phyloP scores from a whole-genome alignment of 2,113 vertebrate genomes.

The Caranx melampygus region DNA sequence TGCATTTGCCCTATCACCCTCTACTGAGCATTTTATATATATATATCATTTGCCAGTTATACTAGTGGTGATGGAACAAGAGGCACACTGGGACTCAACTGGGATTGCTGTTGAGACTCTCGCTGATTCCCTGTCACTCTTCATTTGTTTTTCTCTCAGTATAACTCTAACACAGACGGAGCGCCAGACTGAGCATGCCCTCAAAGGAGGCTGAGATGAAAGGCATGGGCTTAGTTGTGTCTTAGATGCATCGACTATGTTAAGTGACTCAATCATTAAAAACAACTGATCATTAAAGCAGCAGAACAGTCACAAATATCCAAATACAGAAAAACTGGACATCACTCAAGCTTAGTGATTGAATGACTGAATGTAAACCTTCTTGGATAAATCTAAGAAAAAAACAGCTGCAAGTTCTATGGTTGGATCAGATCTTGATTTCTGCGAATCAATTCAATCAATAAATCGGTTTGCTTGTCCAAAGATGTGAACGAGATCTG shows the following conservation, averaged over 20 bases:
- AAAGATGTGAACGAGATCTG: slow-evolving; percentile 5
- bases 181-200: slow-evolving; percentile 18
- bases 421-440: neutral
- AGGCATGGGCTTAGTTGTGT: slow-evolving; percentile 39
- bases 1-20: slow-evolving; percentile 22
- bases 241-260: slow-evolving; percentile 38
- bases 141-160: slow-evolving; percentile 55
- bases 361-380: neutral
- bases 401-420: neutral
- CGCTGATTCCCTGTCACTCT: slow-evolving; percentile 61
- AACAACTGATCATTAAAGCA: slow-evolving; percentile 25
- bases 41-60: slow-evolving; percentile 28
- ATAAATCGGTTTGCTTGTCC: neutral
- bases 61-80: slow-evolving; percentile 38
- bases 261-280: slow-evolving; percentile 50
- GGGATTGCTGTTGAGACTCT: slow-evolving; percentile 58
- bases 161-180: slow-evolving; percentile 51
- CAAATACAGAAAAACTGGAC: slow-evolving; percentile 45
- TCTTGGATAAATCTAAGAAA: neutral
- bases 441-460: neutral
- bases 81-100: slow-evolving; percentile 39
- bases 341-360: slow-evolving; percentile 23
- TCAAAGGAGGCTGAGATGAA: slow-evolving; percentile 55
- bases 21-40: neutral
- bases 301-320: slow-evolving; percentile 34